phyloP scores from a whole-genome alignment of 23 tunicate genomes.

The Oikopleura dioica region DNA sequence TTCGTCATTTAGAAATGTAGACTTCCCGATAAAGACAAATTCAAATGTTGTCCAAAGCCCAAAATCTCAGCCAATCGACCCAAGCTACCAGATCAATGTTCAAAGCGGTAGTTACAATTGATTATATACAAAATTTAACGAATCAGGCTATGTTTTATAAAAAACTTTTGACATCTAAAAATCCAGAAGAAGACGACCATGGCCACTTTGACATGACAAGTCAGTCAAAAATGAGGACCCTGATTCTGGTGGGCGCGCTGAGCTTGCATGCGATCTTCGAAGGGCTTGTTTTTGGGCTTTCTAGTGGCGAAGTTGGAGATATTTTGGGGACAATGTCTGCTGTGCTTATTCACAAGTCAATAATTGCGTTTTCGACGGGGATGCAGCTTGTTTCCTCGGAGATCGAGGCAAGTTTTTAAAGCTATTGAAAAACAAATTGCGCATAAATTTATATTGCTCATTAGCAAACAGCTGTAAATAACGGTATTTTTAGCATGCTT shows the following conservation, averaged over 20 bases:
- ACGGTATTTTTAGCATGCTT: too few relatives aligned
- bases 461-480: constrained; percentile 8
- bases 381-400: constrained; percentile 23
- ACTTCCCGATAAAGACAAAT: too few relatives aligned
- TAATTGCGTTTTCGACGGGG: constrained; percentile 35
- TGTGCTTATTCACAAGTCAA: constrained; percentile 31
- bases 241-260: constrained; percentile 28
- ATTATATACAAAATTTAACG: too few relatives aligned
- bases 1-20: too few relatives aligned
- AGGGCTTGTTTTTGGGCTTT: constrained; percentile 36
- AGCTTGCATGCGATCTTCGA: constrained; percentile 34
- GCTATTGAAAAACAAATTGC: background rate
- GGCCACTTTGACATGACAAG: constrained; percentile 15
- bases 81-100: too few relatives aligned
- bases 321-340: constrained; percentile 18
- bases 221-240: constrained; percentile 19
- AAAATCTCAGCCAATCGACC: too few relatives aligned
- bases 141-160: too few relatives aligned
- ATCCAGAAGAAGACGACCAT: background rate
- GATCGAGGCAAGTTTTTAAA: constrained; percentile 14
- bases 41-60: too few relatives aligned
- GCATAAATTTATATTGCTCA: too few relatives aligned
- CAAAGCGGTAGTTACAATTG: too few relatives aligned
- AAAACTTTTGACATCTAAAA: too few relatives aligned
- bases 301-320: too few relatives aligned